Base-by-base conservation (phyloP, 1,140 invertebrate species). In the Coelopa frigida region DNA sequence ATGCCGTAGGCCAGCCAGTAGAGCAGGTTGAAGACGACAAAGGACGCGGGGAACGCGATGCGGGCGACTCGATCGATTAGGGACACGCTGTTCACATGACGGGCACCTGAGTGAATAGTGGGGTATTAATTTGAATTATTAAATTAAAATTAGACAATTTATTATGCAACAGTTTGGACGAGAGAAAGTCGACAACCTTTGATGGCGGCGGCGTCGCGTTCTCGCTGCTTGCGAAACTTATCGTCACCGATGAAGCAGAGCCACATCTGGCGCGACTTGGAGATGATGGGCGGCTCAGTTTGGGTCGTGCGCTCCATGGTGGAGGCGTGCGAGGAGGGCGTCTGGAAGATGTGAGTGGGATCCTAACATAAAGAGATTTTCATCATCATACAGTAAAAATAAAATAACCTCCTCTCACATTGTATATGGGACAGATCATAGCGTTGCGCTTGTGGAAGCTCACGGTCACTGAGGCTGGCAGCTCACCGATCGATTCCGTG, bases 1-100 rank as follows among this genome's bases (percentile, higher is more conserved):
- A 68, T 66, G 24, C 59, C 62, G 17, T 69, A 69, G 2, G 55
- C 56, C 46, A 89, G 72, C 90, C 90, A 95, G 68, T 94, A 95
- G 59, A 84, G 80, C 18, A 94, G 61, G 59, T 93, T 94, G 32
- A 94, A 81, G 1, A 90, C 68, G 0, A 80, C 78, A 61, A 94
- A 94, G 1, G 87, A 87, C 3, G 85, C 77, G 2, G 92, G 92
- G 65, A 96, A 96, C 14, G 91, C 68, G 39, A 94, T 72, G 23
- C 91, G 75, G 0, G 91, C 87, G 1, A 87, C 78, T 55, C 81
- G 78, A 70, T 96, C 92, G 47, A 95, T 92, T 64, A 82, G 74
- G 1, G 87, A 91, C 10, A 92, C 89, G 58, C 87, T 90, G 70
- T 93, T 94, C 47, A 88, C 81, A 66, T 87, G 82, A 26, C 80